Evolutionary conservation across 2,797 vertebrate genomes (phyloP), one percentile per base, ranked within the genome.

Genomic region (Epinephelus coioides): DNA sequence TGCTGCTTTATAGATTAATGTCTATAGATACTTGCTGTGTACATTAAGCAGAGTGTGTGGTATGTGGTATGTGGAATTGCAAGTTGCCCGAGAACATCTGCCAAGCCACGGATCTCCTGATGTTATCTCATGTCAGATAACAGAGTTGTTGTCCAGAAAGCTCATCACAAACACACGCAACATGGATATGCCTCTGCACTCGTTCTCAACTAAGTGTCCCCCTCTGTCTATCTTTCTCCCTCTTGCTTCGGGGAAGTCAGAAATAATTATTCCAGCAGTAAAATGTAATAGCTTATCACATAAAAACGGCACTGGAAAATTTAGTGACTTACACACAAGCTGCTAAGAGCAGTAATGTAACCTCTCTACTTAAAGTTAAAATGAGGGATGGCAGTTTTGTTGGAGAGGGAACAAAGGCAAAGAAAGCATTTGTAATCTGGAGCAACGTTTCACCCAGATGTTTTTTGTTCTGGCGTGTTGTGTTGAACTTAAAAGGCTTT

Each of bases 81-180:
- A 19, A 62, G 73, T 65, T 83, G 62, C 69, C 63, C 38, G 61
- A 84, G 73, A 90, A 82, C 79, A 79, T 85, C 89, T 85, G 81
- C 73, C 89, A 78, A 75, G 70, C 76, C 61, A n/a, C 66, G 80
- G 86, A 87, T 92, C 83, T 76, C 55, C 40, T 51, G 75, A 76
- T 40, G 54, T 89, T 90, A 94, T 94, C 94, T 92, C 61, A 78
- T 92, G 86, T 86, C 78, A 87, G 91, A 92, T 88, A 90, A 85
- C 72, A 27, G 56, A 72, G 57, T 91, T 88, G 89, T 91, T 91
- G 81, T 90, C 80, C 87, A 86, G 76, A 87, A 81, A 54, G 57
- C 76, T 72, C 81, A 89, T 92, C 84, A 78, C 69, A 79, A 85
- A 86, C 83, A 91, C 93, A 91, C 83, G 86, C 80, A 89, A 91